Base-by-base conservation (phyloP, 2,888 invertebrate genomes). In the Drosophila demipolita region DNA sequence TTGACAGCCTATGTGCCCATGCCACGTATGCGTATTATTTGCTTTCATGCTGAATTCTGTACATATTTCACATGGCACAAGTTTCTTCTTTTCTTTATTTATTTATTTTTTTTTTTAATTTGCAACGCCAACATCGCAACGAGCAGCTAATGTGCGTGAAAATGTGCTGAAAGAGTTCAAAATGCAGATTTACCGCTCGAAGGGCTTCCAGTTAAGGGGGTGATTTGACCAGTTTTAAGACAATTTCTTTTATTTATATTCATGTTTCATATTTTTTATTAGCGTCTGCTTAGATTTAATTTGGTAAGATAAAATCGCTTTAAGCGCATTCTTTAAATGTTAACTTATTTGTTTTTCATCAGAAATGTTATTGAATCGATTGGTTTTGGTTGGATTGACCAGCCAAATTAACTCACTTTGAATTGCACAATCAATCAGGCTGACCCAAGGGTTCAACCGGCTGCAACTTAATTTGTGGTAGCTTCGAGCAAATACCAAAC, bases 11-110 rank as follows among this genome's bases (percentile, higher is more conserved):
- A 53, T 73, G 65, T 55, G 73, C 78, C 88, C 74, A 89, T 83
- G 75, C 69, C 58, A 76, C 78, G 86, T 85, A 87, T 87, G 76
- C 90, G 78, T 85, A 80, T 82, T 78, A 87, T 85, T 87, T 89
- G 75, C 82, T 79, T 87, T 89, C 68, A 79, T 73, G 63, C 75
- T 53, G 70, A 79, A 79, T 87, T 75, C 87, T 66, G 63, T 57
- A 81, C 78, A 84, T 85, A 84, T 87, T 89, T 85, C 66, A 69
- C 74, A 70, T 73, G 42, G 69, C 53, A 61, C 42, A 66, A 71
- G 49, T 64, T 69, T 65, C 23, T 40, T 40, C 38, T 17, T 26
- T 54, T 35, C 5, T 29, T 29, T 29, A 3, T 3, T 26, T 26
- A 26, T 26, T 2, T 29, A 6, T 69, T 65, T 70, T 62, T 26